Conservation (phyloP, 53 echinoderm and acorn worm species). For the Pentamera pediparva region DNA sequence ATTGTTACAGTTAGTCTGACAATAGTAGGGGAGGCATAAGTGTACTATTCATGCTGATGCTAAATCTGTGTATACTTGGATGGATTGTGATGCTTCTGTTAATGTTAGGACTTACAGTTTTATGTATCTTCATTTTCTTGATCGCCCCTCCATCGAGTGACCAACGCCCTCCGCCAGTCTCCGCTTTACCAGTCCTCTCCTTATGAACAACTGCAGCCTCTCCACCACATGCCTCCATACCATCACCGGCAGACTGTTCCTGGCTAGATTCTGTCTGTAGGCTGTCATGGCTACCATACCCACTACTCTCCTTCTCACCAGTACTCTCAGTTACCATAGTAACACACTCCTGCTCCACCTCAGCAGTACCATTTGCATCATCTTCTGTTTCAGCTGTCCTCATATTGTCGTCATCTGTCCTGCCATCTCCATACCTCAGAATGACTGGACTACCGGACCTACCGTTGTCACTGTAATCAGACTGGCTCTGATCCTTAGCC, state of each 20-base stretch:
- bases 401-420: too few relatives aligned
- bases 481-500: neutral
- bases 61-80: neutral
- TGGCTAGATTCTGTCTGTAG: constrained; percentile 6
- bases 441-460: too few relatives aligned
- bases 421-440: too few relatives aligned
- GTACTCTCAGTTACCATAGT: neutral
- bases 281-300: constrained; percentile 23
- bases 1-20: too few relatives aligned
- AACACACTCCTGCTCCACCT: neutral
- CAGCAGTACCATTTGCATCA: neutral
- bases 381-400: neutral
- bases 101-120: neutral
- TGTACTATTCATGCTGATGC: too few relatives aligned
- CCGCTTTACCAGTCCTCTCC: neutral
- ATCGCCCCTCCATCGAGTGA: neutral
- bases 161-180: neutral
- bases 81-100: neutral
- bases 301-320: constrained; percentile 24
- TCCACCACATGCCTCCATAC: neutral
- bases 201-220: neutral
- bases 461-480: neutral
- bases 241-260: neutral
- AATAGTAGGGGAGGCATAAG: too few relatives aligned
- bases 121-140: neutral